Conservation (phyloP, 53 echinoderm and acorn worm species). For the Stichopus horrens region DNA sequence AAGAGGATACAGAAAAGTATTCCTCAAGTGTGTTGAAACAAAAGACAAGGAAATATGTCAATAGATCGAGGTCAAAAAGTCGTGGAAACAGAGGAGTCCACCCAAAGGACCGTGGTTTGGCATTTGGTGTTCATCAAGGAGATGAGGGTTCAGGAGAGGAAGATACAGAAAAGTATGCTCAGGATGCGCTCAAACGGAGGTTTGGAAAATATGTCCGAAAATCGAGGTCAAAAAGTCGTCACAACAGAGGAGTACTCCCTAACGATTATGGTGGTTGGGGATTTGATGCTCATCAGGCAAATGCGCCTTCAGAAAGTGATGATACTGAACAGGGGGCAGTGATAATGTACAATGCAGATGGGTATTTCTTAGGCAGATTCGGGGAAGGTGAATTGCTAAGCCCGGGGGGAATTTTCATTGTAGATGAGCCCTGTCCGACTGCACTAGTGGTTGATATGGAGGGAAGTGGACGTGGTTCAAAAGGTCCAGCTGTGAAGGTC, state of each 20-base stretch:
- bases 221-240: neutral
- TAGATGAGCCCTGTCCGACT: slow-evolving; percentile 18
- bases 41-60: no score
- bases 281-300: no score
- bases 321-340: neutral
- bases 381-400: slow-evolving; percentile 7
- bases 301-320: no score
- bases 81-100: no score
- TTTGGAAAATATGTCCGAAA: neutral
- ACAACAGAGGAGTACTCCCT: neutral
- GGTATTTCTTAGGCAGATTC: slow-evolving; percentile 15
- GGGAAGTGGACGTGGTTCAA: neutral
- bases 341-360: neutral
- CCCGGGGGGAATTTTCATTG: neutral
- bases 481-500: neutral
- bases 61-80: no score
- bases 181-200: no score
- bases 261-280: neutral
- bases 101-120: no score
- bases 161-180: no score
- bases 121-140: neutral
- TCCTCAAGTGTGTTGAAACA: no score
- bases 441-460: slow-evolving; percentile 16
- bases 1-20: no score
- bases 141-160: neutral